A percentile compares a stretch with the other conserved stretches of the same genome.
phyloP scores from a whole-genome alignment of 2,113 vertebrate genomes.

The Pituophis catenifer region DNA sequence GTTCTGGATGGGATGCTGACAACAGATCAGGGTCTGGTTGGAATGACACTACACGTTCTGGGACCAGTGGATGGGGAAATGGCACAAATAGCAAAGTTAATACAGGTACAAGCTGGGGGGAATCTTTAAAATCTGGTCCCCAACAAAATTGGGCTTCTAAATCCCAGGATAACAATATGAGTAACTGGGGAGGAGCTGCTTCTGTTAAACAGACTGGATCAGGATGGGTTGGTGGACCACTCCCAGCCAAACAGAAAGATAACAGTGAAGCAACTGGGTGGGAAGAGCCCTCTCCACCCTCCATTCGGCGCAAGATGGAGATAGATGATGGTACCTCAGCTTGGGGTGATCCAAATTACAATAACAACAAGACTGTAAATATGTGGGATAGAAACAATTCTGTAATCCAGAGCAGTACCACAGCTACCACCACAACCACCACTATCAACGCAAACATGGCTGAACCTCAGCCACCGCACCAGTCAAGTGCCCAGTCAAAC shows the following conservation, averaged over 20 bases:
- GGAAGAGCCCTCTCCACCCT: conserved; percentile 95
- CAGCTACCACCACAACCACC: conserved; percentile 74
- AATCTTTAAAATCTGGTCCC: conserved; percentile 78
- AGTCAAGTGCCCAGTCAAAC: conserved; percentile 79
- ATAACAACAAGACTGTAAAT: conserved; percentile 90
- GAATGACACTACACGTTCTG: conserved; percentile 72
- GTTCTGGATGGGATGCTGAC: conserved; percentile 84
- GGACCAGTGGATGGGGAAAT: conserved; percentile 76
- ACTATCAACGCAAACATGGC: conserved; percentile 76
- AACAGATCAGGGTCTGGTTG: conserved; percentile 73
- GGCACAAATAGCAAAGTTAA: conserved; percentile 75
- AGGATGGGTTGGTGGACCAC: conserved; percentile 81
- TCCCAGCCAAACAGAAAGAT: conserved; percentile 81
- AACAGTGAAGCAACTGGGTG: conserved; percentile 88
- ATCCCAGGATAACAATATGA: conserved; percentile 83
- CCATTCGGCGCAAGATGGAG: conserved; percentile 96
- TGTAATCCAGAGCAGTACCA: conserved; percentile 78
- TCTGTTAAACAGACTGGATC: conserved; percentile 89
- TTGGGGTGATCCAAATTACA: conserved; percentile 91
- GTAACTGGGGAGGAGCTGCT: conserved; percentile 89
- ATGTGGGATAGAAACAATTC: conserved; percentile 98
- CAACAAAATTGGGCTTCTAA: conserved; percentile 88
- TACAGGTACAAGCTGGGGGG: conserved; percentile 85
- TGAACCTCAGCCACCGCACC: conserved; percentile 79
- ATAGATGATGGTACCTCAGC: conserved; percentile 98